phyloP scores from a whole-genome alignment of 1,140 invertebrate genomes.

The Hormaphis cornu region DNA sequence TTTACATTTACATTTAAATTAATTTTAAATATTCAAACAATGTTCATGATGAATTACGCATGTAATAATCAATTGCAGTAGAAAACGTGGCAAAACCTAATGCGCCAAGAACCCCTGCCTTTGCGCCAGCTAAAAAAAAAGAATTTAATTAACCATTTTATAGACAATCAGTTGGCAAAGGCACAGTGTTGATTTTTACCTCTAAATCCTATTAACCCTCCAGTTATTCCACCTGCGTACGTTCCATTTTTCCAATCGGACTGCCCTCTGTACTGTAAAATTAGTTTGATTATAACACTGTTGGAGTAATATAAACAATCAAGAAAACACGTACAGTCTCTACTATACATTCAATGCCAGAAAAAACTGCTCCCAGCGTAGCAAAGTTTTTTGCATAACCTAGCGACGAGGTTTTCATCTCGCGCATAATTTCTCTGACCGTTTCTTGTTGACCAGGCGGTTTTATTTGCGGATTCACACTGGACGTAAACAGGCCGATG shows the following conservation, averaged over 20 bases:
- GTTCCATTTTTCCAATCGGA: slow-evolving; percentile 94
- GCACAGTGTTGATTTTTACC: slow-evolving; percentile 47
- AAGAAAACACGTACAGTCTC: slow-evolving; percentile 58
- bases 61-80: slow-evolving; percentile 89
- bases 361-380: slow-evolving; percentile 83
- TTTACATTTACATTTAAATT: slow-evolving; percentile 6
- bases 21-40: not conserved
- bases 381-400: slow-evolving; percentile 98
- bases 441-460: slow-evolving; percentile 63
- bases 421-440: slow-evolving; percentile 69
- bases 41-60: slow-evolving; percentile 47
- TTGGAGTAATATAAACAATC: not conserved
- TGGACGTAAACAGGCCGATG: slow-evolving; percentile 90
- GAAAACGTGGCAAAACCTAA: slow-evolving; percentile 93
- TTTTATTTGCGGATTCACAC: slow-evolving; percentile 62
- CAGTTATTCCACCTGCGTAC: slow-evolving; percentile 84
- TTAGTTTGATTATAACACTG: slow-evolving; percentile 16
- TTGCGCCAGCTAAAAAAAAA: slow-evolving; percentile 72
- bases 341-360: slow-evolving; percentile 83
- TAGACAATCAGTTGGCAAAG: slow-evolving; percentile 14
- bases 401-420: slow-evolving; percentile 84
- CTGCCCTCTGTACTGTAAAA: slow-evolving; percentile 73
- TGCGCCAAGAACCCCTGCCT: slow-evolving; percentile 83
- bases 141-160: slow-evolving; percentile 14
- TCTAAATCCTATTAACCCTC: slow-evolving; percentile 88